A percentile compares a stretch with the other conserved stretches of the same genome.
Conservation (phyloP, 1,140 invertebrate species). For the Dendrolimus punctatus region DNA sequence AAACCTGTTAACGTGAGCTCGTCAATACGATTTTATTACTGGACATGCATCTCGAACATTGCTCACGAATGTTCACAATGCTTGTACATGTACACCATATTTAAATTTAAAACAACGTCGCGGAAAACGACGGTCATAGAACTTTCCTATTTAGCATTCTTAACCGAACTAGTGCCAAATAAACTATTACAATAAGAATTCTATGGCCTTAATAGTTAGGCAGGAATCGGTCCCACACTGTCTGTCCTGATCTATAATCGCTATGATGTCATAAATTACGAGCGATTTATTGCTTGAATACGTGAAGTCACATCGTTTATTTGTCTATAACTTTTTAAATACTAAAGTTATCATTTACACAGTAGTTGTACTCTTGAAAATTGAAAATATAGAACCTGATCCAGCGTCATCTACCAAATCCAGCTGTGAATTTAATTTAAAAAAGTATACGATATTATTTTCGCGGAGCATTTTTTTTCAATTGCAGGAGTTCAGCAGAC, state of each 20-base stretch:
- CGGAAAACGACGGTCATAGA: slow-evolving; percentile 45
- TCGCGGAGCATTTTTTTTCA: too few relatives aligned
- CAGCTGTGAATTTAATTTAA: too few relatives aligned
- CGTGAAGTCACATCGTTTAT: slow-evolving; percentile 4
- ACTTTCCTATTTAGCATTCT: slow-evolving; percentile 66
- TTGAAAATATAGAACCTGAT: too few relatives aligned
- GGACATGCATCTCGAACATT: slow-evolving; percentile 6
- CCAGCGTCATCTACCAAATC: too few relatives aligned
- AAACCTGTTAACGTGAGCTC: not conserved
- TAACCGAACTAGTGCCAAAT: slow-evolving; percentile 54
- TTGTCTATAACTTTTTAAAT: not conserved
- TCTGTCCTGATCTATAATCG: slow-evolving; percentile 35
- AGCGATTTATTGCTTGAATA: slow-evolving; percentile 14
- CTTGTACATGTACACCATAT: slow-evolving; percentile 18
- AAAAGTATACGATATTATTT: too few relatives aligned
- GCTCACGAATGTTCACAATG: slow-evolving; percentile 3
- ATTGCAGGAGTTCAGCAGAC: too few relatives aligned
- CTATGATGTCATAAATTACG: slow-evolving; percentile 27
- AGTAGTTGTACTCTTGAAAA: too few relatives aligned
- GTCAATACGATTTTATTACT: slow-evolving; percentile 19
- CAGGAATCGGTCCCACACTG: slow-evolving; percentile 41
- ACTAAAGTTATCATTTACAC: not conserved
- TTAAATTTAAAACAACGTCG: slow-evolving; percentile 23
- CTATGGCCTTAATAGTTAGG: slow-evolving; percentile 32
- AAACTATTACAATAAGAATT: slow-evolving; percentile 64